Conservation (phyloP, 2,888 invertebrate genomes). For the Spilosoma lubricipeda region DNA sequence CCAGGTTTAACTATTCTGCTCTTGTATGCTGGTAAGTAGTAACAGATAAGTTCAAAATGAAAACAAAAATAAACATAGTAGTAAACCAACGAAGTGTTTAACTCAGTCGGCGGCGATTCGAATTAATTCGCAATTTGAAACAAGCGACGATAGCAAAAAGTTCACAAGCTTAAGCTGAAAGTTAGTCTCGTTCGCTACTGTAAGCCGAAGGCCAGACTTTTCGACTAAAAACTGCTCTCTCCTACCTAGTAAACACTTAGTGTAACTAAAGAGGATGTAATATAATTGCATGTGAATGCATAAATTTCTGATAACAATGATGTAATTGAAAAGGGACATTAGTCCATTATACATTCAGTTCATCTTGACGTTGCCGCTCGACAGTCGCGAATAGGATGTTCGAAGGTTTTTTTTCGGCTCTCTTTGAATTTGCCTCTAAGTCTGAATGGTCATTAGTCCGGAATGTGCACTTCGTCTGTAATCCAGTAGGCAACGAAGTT, state of each 20-base stretch:
- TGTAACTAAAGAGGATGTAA: slow-evolving; percentile 7
- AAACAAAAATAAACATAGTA: slow-evolving; percentile 46
- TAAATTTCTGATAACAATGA: not conserved
- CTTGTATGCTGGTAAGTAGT: slow-evolving; percentile 24
- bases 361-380: no score
- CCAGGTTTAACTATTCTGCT: slow-evolving; percentile 47
- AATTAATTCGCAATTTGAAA: slow-evolving; percentile 66
- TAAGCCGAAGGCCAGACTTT: slow-evolving; percentile 57
- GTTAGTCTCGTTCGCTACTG: slow-evolving; percentile 61
- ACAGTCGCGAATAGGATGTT: not conserved
- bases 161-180: slow-evolving; percentile 63
- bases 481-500: slow-evolving; percentile 54
- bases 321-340: no score
- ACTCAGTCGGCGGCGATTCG: slow-evolving; percentile 49
- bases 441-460: slow-evolving; percentile 37
- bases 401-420: not conserved
- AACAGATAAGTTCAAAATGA: slow-evolving; percentile 27
- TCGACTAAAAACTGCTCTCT: slow-evolving; percentile 38
- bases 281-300: not conserved
- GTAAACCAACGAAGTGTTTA: slow-evolving; percentile 38
- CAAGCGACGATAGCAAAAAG: slow-evolving; percentile 66
- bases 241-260: slow-evolving; percentile 28
- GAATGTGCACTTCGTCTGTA: slow-evolving; percentile 44
- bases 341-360: no score
- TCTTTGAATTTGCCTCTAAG: slow-evolving; percentile 23